A percentile compares a stretch with the other conserved stretches of the same genome.
Evolutionary conservation across 2,113 vertebrate genomes (phyloP).

Genomic region (Diglossa brunneiventris): DNA sequence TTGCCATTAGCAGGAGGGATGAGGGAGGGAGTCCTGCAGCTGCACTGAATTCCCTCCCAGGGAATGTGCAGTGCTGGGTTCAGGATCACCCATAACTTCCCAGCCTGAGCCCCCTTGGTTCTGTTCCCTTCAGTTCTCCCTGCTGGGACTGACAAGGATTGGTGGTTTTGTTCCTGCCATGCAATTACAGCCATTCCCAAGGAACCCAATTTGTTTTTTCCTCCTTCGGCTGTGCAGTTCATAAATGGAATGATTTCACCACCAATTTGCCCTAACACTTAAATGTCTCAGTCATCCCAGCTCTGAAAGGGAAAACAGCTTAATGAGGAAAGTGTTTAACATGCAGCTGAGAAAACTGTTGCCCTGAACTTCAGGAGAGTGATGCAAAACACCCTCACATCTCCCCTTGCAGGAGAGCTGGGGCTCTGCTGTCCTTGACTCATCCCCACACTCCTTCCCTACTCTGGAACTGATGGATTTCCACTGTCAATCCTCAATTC

Average conservation of each 20-base stretch:
- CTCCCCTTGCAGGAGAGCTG: neutral
- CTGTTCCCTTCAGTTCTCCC: neutral
- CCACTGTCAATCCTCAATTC: neutral
- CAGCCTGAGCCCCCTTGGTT: neutral
- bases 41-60: accelerated
- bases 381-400: neutral
- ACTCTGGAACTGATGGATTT: neutral
- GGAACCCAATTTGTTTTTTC: neutral
- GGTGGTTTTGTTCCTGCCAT: neutral
- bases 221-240: neutral
- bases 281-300: neutral
- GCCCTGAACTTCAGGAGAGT: neutral
- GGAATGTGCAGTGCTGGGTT: neutral
- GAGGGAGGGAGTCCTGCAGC: neutral
- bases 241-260: neutral
- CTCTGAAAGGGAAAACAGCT: neutral
- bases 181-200: neutral
- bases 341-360: neutral
- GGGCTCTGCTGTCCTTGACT: neutral
- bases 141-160: neutral
- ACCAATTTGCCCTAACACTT: neutral
- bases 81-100: neutral
- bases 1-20: neutral
- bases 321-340: neutral
- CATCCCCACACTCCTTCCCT: neutral